Evolutionary conservation across 2,113 vertebrate species (phyloP).

Genomic region (Corydoras sp.): DNA sequence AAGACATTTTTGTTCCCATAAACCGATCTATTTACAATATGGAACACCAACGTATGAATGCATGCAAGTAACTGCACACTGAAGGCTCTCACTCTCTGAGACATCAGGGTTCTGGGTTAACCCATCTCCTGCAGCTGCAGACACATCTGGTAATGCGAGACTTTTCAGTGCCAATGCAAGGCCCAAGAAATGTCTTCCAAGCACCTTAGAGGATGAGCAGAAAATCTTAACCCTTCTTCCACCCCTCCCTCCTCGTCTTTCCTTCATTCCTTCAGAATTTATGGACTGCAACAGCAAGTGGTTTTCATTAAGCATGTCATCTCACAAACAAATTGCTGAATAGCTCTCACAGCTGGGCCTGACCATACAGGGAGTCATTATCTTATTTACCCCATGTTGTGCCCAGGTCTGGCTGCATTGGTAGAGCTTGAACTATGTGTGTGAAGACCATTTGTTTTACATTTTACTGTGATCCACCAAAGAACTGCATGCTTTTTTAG

Average conservation of each 20-base stretch:
- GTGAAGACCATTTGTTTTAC: neutral
- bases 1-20: neutral
- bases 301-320: slow-evolving; percentile 87
- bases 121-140: slow-evolving; percentile 77
- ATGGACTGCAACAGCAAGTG: slow-evolving; percentile 80
- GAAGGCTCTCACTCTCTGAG: neutral
- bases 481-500: neutral
- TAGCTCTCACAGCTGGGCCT: slow-evolving; percentile 74
- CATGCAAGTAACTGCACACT: slow-evolving; percentile 1
- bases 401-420: slow-evolving; percentile 24
- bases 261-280: slow-evolving; percentile 51
- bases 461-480: neutral
- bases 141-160: slow-evolving; percentile 77
- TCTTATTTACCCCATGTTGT: slow-evolving; percentile 37
- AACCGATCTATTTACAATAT: neutral
- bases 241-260: slow-evolving; percentile 34
- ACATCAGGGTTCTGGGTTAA: slow-evolving; percentile 36
- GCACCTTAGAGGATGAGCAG: slow-evolving; percentile 79
- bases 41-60: no score
- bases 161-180: slow-evolving; percentile 54
- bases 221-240: slow-evolving; percentile 49
- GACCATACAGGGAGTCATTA: slow-evolving; percentile 43
- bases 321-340: slow-evolving; percentile 79
- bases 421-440: neutral
- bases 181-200: slow-evolving; percentile 80